Percentiles rank a stretch among this genome's conserved stretches.
Evolutionary conservation across 1,140 invertebrate species (phyloP).

Genomic region (Platyura marginata): DNA sequence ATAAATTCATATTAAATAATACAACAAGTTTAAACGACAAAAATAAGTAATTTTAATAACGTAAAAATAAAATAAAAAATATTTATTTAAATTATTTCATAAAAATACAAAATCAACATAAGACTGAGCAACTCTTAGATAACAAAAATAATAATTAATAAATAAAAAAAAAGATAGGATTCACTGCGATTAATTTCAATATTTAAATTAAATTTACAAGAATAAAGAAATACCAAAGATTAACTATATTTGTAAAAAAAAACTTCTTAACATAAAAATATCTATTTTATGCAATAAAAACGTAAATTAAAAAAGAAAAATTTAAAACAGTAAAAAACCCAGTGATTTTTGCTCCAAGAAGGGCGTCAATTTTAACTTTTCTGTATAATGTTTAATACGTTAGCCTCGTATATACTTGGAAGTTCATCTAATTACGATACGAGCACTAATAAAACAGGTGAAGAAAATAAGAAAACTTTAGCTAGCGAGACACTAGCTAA

Average conservation of each 20-base stretch:
- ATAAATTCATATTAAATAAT: background rate
- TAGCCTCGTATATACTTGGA: constrained; percentile 23
- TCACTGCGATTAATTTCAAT: background rate
- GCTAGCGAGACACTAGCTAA: background rate
- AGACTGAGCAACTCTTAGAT: background rate
- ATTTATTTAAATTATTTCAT: background rate
- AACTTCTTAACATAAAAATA: no score
- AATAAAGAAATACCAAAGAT: background rate
- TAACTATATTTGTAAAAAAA: no score
- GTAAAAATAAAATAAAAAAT: background rate
- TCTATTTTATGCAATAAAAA: background rate
- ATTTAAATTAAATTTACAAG: background rate
- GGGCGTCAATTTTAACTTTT: background rate
- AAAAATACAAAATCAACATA: background rate
- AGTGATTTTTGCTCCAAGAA: background rate
- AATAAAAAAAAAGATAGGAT: background rate
- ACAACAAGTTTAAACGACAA: background rate
- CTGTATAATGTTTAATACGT: constrained; percentile 24
- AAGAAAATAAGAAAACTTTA: background rate
- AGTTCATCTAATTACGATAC: background rate
- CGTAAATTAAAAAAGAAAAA: background rate
- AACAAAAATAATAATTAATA: background rate
- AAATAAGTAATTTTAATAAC: background rate
- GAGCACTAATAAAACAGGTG: background rate
- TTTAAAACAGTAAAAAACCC: no score